Base-by-base conservation (phyloP, 2,888 invertebrate genomes). In the Hirtodrosophila duncani region DNA sequence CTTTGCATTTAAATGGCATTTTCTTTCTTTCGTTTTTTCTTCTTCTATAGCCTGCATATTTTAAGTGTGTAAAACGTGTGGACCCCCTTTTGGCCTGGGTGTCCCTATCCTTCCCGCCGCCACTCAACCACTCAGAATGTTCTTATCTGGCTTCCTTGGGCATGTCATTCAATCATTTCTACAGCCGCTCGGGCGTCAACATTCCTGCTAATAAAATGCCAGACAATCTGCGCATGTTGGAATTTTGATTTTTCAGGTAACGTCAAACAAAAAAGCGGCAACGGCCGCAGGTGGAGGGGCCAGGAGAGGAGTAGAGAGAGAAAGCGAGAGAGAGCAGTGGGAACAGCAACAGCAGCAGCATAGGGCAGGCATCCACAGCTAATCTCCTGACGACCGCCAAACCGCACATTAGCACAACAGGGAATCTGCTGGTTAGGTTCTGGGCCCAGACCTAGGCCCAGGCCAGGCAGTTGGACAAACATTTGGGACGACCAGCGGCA, bases 91-190 rank as follows among this genome's bases (percentile, higher is more conserved):
- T 38, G 13, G 10, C 31, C 14, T 33, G 20, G 17, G 24, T 13
- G 10, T 10, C 18, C 11, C 11, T 37, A n/a, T 14, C 3, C 31
- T 5, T 29, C 11, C 20, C 23, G 8, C 18, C 14, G 24, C n/a
- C n/a, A n/a, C n/a, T n/a, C n/a, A n/a, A n/a, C n/a, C n/a, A n/a
- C n/a, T n/a, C n/a, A n/a, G n/a, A n/a, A n/a, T n/a, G n/a, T n/a
- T n/a, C 43, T 39, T 45, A 41, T 27, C 39, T 53, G 66, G 52
- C 65, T 62, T 44, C 45, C 51, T 39, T 39, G 52, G 74, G 67
- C 70, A 56, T 78, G 70, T 69, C 78, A 72, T 78, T 72, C 78
- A 69, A 77, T 72, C 72, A 77, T 74, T 78, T 74, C 70, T 58
- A 52, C 57, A 60, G 78, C 66, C n/a, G n/a, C n/a, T 56, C 48